phyloP scores from a whole-genome alignment of 2,113 vertebrate species.

The Mobula hypostoma region DNA sequence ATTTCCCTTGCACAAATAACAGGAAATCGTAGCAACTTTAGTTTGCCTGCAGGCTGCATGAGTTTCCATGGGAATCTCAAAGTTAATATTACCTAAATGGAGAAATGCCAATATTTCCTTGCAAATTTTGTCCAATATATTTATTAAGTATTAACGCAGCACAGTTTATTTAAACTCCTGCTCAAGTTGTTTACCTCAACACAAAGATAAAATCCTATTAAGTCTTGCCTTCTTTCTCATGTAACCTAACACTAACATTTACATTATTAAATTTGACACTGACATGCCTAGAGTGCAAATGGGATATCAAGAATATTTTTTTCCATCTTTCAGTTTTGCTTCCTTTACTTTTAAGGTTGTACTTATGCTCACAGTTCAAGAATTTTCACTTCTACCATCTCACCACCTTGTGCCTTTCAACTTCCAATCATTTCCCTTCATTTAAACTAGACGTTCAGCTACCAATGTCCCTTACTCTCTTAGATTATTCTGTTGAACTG shows the following conservation, averaged over 20 bases:
- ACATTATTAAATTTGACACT: background rate
- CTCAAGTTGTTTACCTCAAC: background rate
- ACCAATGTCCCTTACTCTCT: background rate
- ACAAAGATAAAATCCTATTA: background rate
- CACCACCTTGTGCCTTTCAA: background rate
- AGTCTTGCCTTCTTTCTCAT: background rate
- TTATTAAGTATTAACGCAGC: background rate
- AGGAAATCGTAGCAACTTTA: too few relatives aligned
- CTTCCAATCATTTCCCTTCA: background rate
- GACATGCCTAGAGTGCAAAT: background rate
- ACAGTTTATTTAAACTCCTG: background rate
- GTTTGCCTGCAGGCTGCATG: too few relatives aligned
- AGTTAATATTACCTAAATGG: too few relatives aligned
- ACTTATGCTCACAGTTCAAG: background rate
- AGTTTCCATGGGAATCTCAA: too few relatives aligned
- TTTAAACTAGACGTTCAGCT: background rate
- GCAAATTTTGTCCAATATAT: background rate
- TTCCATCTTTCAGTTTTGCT: background rate
- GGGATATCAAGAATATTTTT: background rate
- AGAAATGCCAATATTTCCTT: too few relatives aligned
- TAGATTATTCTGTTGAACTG: background rate
- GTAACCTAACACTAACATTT: background rate
- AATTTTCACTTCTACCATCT: background rate
- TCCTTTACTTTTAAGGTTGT: too few relatives aligned
- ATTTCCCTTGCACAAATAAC: too few relatives aligned